These are phyloP conservation scores for Laspeyria flexula DNA, from an alignment of 2,888 invertebrate genomes.

Conservation along the genomic window DNA sequence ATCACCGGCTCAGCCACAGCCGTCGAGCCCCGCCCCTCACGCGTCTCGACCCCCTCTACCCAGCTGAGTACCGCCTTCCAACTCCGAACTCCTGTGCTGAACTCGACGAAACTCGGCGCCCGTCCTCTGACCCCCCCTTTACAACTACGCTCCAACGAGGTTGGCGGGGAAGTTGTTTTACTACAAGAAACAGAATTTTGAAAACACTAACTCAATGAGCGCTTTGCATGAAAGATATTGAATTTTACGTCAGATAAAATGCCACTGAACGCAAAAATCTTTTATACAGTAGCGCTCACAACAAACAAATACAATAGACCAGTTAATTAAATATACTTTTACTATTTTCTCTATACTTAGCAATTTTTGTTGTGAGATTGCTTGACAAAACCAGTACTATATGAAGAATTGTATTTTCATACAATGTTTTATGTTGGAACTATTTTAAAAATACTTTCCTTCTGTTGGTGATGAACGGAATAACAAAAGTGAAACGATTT, in stretches of 20 bases:
- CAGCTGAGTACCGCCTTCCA: slow-evolving; percentile 86
- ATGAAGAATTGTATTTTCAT: slow-evolving; percentile 29
- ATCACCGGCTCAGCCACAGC: slow-evolving; percentile 79
- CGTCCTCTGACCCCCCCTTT: slow-evolving; percentile 76
- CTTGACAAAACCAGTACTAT: slow-evolving; percentile 24
- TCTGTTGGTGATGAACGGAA: slow-evolving; percentile 37
- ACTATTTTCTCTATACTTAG: not conserved
- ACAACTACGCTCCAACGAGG: slow-evolving; percentile 67
- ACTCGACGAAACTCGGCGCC: slow-evolving; percentile 85
- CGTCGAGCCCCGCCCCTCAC: slow-evolving; percentile 75
- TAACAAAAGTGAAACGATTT: slow-evolving; percentile 66
- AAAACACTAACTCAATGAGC: slow-evolving; percentile 48
- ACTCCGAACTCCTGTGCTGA: slow-evolving; percentile 87
- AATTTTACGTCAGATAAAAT: slow-evolving; percentile 15
- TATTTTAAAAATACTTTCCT: slow-evolving; percentile 38
- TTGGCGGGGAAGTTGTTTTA: slow-evolving; percentile 74
- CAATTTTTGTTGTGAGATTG: slow-evolving; percentile 14
- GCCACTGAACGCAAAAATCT: slow-evolving; percentile 13
- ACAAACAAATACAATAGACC: slow-evolving; percentile 7
- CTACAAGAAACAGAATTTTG: slow-evolving; percentile 50
- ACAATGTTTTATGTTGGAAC: slow-evolving; percentile 29
- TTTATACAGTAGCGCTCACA: slow-evolving; percentile 18
- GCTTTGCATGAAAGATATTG: slow-evolving; percentile 42
- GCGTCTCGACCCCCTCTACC: slow-evolving; percentile 76
- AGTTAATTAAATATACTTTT: not conserved